Percentiles rank a stretch among this genome's conserved stretches.
Evolutionary conservation across 2,797 vertebrate genomes (phyloP).

Genomic region (Halcyon smyrnensis): DNA sequence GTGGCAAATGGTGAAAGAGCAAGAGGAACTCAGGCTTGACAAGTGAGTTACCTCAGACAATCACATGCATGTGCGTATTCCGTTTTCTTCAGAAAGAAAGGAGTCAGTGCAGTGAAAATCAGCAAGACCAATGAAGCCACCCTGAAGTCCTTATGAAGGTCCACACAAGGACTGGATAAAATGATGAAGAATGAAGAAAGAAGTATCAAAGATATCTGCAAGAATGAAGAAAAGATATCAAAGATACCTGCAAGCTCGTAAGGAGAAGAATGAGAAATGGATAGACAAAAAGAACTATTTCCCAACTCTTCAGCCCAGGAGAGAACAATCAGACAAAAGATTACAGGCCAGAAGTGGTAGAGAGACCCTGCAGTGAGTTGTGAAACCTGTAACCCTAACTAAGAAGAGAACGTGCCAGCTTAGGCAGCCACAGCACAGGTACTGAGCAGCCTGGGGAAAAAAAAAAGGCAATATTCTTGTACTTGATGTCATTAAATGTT

Average conservation of each 20-base stretch:
- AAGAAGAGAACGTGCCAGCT: not conserved
- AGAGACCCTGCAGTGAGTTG: not conserved
- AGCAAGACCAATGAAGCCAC: not conserved
- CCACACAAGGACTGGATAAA: not conserved
- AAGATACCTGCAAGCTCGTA: not conserved
- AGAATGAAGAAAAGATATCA: not conserved
- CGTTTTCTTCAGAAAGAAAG: not conserved
- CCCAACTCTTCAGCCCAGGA: not conserved
- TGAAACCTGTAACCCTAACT: constrained; percentile 49
- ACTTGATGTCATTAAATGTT: not conserved
- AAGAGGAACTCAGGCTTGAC: not conserved
- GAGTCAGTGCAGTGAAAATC: not conserved
- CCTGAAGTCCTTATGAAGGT: not conserved
- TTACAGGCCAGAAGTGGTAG: not conserved
- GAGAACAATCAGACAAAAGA: not conserved
- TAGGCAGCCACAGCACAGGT: not conserved
- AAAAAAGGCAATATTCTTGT: not conserved
- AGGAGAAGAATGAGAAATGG: not conserved
- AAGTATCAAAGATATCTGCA: not conserved
- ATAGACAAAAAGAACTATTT: not conserved
- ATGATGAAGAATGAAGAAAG: not conserved
- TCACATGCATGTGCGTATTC: accelerated
- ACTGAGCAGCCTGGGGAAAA: not conserved
- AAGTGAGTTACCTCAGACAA: not conserved
- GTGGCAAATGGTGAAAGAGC: not conserved